phyloP scores from a whole-genome alignment of 1,140 invertebrate genomes.

The Aplysia californica region DNA sequence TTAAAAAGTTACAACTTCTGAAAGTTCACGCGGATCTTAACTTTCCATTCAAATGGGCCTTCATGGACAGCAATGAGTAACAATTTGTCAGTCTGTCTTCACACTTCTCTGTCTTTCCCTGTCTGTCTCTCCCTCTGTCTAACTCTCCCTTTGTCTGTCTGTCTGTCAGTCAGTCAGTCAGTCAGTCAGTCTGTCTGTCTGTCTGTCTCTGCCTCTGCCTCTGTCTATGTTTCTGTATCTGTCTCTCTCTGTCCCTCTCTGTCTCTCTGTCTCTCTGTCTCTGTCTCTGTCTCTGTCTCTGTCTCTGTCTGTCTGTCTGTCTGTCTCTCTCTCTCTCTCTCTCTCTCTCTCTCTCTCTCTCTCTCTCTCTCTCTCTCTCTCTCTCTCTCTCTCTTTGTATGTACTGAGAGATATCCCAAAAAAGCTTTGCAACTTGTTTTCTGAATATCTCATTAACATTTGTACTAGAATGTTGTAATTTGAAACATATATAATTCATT shows the following conservation, averaged over 20 bases:
- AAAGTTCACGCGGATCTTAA: too few relatives aligned
- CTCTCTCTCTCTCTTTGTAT: not conserved
- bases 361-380: constrained; percentile 7
- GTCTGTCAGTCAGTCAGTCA: not conserved
- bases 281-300: not conserved
- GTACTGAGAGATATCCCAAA: too few relatives aligned
- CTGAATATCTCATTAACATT: too few relatives aligned
- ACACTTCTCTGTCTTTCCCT: not conserved
- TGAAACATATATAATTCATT: too few relatives aligned
- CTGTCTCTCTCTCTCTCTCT: not conserved
- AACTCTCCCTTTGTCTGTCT: too few relatives aligned
- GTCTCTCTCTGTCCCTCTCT: not conserved
- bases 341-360: not conserved
- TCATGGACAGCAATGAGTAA: too few relatives aligned
- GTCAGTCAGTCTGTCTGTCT: not conserved
- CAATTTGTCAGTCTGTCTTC: not conserved
- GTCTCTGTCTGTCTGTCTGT: not conserved
- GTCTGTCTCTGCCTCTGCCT: not conserved
- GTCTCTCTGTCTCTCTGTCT: not conserved
- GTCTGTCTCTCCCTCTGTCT: not conserved
- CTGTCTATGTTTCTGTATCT: not conserved
- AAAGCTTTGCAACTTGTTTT: too few relatives aligned
- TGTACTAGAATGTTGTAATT: too few relatives aligned
- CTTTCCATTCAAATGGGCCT: too few relatives aligned
- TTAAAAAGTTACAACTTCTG: too few relatives aligned